Percentiles rank a stretch among this genome's conserved stretches.
phyloP scores from a whole-genome alignment of 2,797 vertebrate genomes.

The Microtus agrestis region DNA sequence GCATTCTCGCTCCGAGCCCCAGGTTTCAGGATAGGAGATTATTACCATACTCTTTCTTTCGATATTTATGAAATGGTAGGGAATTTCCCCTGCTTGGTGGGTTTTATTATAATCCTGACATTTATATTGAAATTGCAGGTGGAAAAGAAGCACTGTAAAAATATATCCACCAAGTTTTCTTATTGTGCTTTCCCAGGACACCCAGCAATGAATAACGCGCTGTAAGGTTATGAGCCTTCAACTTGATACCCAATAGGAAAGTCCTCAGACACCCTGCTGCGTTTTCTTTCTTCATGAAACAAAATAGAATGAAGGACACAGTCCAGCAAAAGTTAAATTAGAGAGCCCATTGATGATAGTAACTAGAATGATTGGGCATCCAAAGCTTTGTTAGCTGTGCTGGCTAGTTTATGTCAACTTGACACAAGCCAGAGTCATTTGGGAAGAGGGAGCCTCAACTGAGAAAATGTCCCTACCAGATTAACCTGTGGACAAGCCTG shows the following conservation, averaged over 20 bases:
- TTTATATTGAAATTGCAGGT: conserved; percentile 43
- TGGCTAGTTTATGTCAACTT: not conserved
- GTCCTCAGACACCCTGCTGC: not conserved
- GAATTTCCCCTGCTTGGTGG: not conserved
- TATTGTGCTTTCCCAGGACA: conserved; percentile 30
- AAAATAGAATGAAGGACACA: not conserved
- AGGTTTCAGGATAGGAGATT: conserved; percentile 12
- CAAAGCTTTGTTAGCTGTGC: conserved; percentile 2
- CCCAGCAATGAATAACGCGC: not conserved
- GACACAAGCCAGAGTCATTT: not conserved
- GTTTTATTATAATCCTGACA: conserved; percentile 61
- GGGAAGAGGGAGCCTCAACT: not conserved
- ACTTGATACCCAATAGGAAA: conserved; percentile 3
- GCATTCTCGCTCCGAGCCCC: not conserved
- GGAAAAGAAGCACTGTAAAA: conserved; percentile 20
- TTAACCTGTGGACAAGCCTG: not conserved
- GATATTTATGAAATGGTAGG: conserved; percentile 40
- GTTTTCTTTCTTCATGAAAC: conserved; percentile 63
- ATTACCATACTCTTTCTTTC: conserved; percentile 15
- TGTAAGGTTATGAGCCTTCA: not conserved
- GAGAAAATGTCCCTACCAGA: not conserved
- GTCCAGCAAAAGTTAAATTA: conserved; percentile 51
- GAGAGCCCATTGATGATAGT: not conserved
- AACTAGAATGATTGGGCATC: conserved; percentile 22
- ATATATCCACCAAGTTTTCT: conserved; percentile 23